Percentiles rank a stretch among this genome's conserved stretches.
Evolutionary conservation across 2,888 invertebrate species (phyloP).

Genomic region (Branchipolynoe longqiensis): DNA sequence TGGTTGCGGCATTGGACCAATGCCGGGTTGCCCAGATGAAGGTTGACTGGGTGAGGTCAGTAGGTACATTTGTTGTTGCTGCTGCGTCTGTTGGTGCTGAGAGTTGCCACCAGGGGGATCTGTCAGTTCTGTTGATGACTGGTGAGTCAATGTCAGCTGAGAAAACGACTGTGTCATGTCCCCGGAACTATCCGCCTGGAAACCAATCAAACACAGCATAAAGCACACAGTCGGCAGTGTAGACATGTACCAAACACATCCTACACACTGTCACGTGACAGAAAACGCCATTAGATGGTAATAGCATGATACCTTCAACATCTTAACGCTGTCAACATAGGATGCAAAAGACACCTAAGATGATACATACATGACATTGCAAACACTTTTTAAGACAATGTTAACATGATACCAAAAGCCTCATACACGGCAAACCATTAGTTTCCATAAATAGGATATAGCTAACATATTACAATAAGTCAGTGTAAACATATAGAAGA

Average conservation of each 20-base stretch:
- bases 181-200: not conserved
- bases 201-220: not conserved
- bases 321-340: no score
- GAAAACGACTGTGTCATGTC: constrained; percentile 56
- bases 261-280: no score
- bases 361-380: no score
- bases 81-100: constrained; percentile 32
- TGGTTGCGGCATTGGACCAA: constrained; percentile 2
- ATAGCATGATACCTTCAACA: no score
- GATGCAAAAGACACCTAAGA: no score
- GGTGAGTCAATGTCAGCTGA: constrained; percentile 55
- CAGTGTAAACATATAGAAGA: no score
- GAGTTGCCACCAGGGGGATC: not conserved
- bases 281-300: no score
- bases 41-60: constrained; percentile 31
- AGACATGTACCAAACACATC: not conserved
- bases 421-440: no score
- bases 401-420: no score
- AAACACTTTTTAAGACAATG: no score
- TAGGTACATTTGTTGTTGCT: constrained; percentile 57
- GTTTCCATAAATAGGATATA: no score
- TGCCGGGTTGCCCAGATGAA: not conserved
- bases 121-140: constrained; percentile 51
- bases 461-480: no score
- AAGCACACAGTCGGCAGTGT: not conserved